Conservation (phyloP, 2,797 vertebrate genomes). For the Melanotaenia trifasciata region DNA sequence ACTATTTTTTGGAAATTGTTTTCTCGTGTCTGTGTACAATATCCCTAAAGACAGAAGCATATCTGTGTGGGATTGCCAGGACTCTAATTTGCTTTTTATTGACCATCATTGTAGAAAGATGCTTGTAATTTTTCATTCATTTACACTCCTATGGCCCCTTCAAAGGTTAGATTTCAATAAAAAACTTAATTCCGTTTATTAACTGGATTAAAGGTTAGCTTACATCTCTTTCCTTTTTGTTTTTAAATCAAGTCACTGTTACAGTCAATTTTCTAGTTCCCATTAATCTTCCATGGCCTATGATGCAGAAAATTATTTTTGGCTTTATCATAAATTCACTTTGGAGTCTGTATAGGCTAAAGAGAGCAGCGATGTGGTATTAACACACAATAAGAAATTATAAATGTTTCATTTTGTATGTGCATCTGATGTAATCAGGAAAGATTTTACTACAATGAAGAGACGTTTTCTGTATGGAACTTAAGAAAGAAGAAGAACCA, state of each 20-base stretch:
- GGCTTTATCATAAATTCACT: too few relatives aligned
- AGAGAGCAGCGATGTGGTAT: not conserved
- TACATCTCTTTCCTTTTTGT: not conserved
- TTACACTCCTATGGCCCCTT: not conserved
- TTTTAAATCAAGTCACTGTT: too few relatives aligned
- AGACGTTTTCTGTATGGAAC: too few relatives aligned
- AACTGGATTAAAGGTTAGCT: not conserved
- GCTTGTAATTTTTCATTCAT: not conserved
- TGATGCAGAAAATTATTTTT: too few relatives aligned
- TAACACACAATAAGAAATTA: too few relatives aligned
- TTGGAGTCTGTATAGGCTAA: not conserved
- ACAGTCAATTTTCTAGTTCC: too few relatives aligned
- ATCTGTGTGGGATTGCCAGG: not conserved
- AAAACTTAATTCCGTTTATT: not conserved
- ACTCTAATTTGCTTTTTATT: not conserved
- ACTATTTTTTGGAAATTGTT: not conserved
- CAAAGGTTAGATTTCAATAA: not conserved
- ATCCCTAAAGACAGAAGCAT: not conserved
- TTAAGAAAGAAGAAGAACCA: too few relatives aligned
- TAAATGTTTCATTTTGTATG: too few relatives aligned
- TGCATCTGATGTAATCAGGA: too few relatives aligned
- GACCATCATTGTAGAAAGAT: not conserved
- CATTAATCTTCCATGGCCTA: too few relatives aligned
- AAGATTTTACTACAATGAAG: too few relatives aligned
- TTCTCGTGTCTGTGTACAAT: not conserved